A percentile compares a stretch with the other conserved stretches of the same genome.
These are phyloP conservation scores for Lepidostoma basale DNA, from an alignment of 1,140 invertebrate genomes.

Conservation along the genomic window DNA sequence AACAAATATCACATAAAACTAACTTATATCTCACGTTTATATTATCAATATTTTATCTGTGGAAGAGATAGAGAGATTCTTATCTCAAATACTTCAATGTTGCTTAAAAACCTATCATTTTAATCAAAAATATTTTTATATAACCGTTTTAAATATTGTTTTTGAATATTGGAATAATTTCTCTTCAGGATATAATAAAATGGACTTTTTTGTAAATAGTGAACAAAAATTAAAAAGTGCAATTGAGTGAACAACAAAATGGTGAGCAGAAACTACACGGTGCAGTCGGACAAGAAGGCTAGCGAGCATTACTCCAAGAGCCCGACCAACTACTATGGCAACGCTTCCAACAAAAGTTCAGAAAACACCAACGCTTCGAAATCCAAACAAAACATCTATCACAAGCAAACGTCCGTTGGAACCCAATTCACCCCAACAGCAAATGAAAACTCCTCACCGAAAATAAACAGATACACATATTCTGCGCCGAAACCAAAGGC, in stretches of 20 bases:
- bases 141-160: not conserved
- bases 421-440: conserved; percentile 30
- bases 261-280: conserved; percentile 44
- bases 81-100: too few species aligned
- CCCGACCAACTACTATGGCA: conserved; percentile 27
- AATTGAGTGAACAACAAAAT: conserved; percentile 21
- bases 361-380: conserved; percentile 27
- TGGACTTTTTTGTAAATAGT: too few species aligned
- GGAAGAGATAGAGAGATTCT: too few species aligned
- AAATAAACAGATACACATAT: conserved; percentile 24
- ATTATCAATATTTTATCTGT: too few species aligned
- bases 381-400: conserved; percentile 40
- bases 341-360: conserved; percentile 2
- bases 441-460: conserved; percentile 20
- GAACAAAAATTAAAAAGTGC: not conserved
- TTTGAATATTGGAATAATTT: not conserved
- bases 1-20: too few species aligned
- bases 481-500: conserved; percentile 29
- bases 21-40: too few species aligned
- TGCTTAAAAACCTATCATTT: not conserved
- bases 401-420: conserved; percentile 42
- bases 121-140: not conserved
- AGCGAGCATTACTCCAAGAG: conserved; percentile 36
- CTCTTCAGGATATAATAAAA: too few species aligned
- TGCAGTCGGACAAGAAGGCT: conserved; percentile 39